Conservation (phyloP, 2,113 vertebrate species). For the Tylochromis polylepis region DNA sequence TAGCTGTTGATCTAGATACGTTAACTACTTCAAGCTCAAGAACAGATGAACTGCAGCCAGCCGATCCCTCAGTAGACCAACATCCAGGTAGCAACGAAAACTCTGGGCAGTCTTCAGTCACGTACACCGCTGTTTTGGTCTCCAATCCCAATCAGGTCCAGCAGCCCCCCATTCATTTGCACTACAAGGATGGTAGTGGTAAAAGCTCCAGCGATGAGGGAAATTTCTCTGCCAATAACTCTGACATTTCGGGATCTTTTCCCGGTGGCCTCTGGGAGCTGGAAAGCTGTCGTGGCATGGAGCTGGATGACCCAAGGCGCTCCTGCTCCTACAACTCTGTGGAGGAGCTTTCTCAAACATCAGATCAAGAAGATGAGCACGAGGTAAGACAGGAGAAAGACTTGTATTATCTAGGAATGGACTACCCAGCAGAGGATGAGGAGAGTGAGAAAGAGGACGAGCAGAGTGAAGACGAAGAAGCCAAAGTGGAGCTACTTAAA, state of each 20-base stretch:
- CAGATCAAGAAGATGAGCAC: conserved; percentile 66
- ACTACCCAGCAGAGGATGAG: conserved; percentile 50
- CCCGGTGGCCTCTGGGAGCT: conserved; percentile 73
- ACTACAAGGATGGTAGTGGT: conserved; percentile 29
- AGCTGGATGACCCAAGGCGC: conserved; percentile 52
- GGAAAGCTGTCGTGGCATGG: conserved; percentile 46
- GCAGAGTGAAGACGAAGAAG: conserved; percentile 28
- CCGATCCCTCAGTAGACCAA: neutral
- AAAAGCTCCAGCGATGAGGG: conserved; percentile 69
- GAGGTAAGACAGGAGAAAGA: conserved; percentile 48
- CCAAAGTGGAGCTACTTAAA: conserved; percentile 41
- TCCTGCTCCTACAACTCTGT: conserved; percentile 76
- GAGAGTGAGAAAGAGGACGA: conserved; percentile 41
- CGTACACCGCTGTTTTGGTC: conserved; percentile 75
- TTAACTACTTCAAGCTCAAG: neutral
- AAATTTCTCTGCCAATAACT: conserved; percentile 66
- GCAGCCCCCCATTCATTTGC: conserved; percentile 21
- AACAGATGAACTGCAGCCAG: neutral
- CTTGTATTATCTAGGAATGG: conserved; percentile 77
- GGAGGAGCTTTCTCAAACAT: conserved; percentile 81
- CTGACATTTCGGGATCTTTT: conserved; percentile 63
- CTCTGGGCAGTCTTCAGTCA: conserved; percentile 70
- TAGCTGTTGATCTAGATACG: conserved; percentile 29
- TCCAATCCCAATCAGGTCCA: conserved; percentile 19
- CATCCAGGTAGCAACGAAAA: conserved; percentile 10